Conservation (phyloP, 2,797 vertebrate species). For the Tachyglossus aculeatus region DNA sequence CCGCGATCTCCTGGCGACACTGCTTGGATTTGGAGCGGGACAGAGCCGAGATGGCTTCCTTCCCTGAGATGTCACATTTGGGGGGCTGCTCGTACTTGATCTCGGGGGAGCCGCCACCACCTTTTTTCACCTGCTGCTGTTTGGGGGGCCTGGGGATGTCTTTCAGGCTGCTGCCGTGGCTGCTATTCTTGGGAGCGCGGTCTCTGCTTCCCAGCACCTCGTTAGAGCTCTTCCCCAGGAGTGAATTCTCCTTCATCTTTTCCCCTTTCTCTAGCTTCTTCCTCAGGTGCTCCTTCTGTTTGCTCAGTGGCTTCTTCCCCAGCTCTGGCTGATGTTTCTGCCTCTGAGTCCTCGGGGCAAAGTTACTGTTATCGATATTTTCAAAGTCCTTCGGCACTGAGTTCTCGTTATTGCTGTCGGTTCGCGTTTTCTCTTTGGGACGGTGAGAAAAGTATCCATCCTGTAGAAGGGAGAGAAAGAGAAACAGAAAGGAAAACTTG, state of each 20-base stretch:
- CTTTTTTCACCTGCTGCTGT: conserved; percentile 70
- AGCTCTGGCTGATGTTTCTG: conserved; percentile 81
- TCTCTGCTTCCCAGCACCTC: conserved; percentile 77
- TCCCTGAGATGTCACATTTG: conserved; percentile 92
- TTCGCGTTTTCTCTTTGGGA: conserved; percentile 93
- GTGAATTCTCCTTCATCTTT: conserved; percentile 75
- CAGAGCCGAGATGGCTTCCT: conserved; percentile 94
- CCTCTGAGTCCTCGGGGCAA: conserved; percentile 87
- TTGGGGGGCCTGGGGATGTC: conserved; percentile 65
- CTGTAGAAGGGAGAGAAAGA: conserved; percentile 69
- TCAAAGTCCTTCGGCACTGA: conserved; percentile 98
- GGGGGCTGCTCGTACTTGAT: conserved; percentile 84
- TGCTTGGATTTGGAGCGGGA: conserved; percentile 89
- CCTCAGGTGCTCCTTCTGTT: conserved; percentile 81
- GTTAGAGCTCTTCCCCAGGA: conserved; percentile 78
- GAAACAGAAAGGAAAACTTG: conserved; percentile 17
- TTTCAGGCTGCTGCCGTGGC: conserved; percentile 55
- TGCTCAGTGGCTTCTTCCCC: conserved; percentile 74
- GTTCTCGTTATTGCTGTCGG: conserved; percentile 99
- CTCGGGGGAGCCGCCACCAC: conserved; percentile 73
- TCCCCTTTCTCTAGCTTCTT: conserved; percentile 83
- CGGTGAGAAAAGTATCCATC: conserved; percentile 94
- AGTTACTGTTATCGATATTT: conserved; percentile 97
- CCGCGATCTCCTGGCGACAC: conserved; percentile 91
- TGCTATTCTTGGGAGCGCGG: conserved; percentile 49